Evolutionary conservation across 2,113 vertebrate species (phyloP), one percentile per base, ranked within the genome.

Genomic region (Typhlomys cinereus): DNA sequence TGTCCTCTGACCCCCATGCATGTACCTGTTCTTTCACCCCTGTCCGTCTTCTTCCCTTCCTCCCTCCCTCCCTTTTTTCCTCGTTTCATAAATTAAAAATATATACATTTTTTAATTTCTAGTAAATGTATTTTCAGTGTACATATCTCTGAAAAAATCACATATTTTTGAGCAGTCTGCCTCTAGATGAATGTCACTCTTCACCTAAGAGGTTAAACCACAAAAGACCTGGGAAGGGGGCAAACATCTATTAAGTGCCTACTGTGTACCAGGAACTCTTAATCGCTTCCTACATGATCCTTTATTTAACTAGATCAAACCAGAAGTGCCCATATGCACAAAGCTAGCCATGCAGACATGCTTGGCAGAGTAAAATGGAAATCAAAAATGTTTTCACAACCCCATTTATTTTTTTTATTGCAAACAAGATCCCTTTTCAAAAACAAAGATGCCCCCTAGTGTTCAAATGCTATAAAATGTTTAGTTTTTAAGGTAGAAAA

Each of bases 371-470:
- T n/a, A 88, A 66, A 94, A 86, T 75, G 57, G 80, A 41, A 93
- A 91, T 64, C 34, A 92, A 50, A 79, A 62, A 34, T 52, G 29
- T 1, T 54, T 86, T 91, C 76, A 69, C 54, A 62, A n/a, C n/a
- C n/a, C n/a, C n/a, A n/a, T n/a, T n/a, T n/a, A n/a, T n/a, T n/a
- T n/a, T n/a, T n/a, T n/a, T n/a, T n/a, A n/a, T n/a, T n/a, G n/a
- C n/a, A n/a, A 61, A 44, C 76, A 79, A 57, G 36, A 7, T 23
- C n/a, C n/a, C 34, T 36, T 59, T 73, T 80, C 54, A 78, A 62
- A 97, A 83, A 34, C 95, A 97, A 86, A 97, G 69, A 92, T 96
- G 96, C 96, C 95, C 95, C 95, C 92, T 97, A 85, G 84, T 94
- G 95, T 96, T 96, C 91, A 59, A 92, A 93, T 21, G 78, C 20